phyloP scores from a whole-genome alignment of 2,888 invertebrate genomes.

The Melanophora roralis region DNA sequence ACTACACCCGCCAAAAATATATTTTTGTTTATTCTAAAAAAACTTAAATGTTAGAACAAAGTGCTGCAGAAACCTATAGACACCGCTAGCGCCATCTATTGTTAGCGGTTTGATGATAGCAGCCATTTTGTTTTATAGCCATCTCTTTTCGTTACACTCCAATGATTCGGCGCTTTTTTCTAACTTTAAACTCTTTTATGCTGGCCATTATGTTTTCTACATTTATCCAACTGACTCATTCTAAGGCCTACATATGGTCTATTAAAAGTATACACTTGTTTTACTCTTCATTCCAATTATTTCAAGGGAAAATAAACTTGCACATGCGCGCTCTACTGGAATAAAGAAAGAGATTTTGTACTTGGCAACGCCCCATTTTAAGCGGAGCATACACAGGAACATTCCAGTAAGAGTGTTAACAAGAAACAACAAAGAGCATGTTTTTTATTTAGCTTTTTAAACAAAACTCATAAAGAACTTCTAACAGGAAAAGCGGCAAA shows the following conservation, averaged over 20 bases:
- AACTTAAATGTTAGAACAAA: neutral
- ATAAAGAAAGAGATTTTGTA: neutral
- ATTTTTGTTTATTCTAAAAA: neutral
- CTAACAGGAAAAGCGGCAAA: slow-evolving; percentile 42
- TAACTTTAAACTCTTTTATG: neutral
- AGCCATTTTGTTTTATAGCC: slow-evolving; percentile 77
- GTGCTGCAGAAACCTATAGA: neutral
- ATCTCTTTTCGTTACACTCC: slow-evolving; percentile 65
- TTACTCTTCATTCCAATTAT: slow-evolving; percentile 69
- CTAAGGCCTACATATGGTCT: neutral
- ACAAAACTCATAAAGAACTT: neutral
- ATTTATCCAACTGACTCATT: neutral
- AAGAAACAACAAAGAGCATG: neutral
- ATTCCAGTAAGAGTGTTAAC: slow-evolving; percentile 31
- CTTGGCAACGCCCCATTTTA: slow-evolving; percentile 50
- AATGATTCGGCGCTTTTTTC: slow-evolving; percentile 25
- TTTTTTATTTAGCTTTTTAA: slow-evolving; percentile 13
- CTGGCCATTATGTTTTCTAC: slow-evolving; percentile 58
- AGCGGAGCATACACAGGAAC: neutral
- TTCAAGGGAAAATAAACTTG: slow-evolving; percentile 38
- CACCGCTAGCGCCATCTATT: slow-evolving; percentile 74
- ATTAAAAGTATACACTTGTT: neutral
- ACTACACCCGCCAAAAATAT: slow-evolving; percentile 12
- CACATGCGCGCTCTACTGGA: slow-evolving; percentile 59
- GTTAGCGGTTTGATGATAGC: slow-evolving; percentile 70